A percentile compares a stretch with the other conserved stretches of the same genome.
Evolutionary conservation across 2,888 invertebrate genomes (phyloP).

Genomic region (Brachynemurus nebulosus): DNA sequence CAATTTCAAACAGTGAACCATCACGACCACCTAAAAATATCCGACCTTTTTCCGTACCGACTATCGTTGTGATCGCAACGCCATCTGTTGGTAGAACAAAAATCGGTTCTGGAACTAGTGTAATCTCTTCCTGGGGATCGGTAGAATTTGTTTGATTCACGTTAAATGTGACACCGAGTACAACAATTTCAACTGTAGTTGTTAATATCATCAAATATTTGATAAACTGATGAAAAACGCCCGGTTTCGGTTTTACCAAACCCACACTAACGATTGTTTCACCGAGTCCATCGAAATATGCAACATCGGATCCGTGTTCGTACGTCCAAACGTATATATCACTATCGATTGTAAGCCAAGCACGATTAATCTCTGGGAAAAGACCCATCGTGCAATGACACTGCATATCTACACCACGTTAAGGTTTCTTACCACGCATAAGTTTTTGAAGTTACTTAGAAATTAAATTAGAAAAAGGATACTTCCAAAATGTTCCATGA

Average conservation of each 20-base stretch:
- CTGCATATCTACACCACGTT: slow-evolving; percentile 61
- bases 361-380: slow-evolving; percentile 89
- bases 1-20: slow-evolving; percentile 87
- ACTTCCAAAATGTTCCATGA: slow-evolving; percentile 92
- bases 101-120: slow-evolving; percentile 87
- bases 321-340: slow-evolving; percentile 98
- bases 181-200: slow-evolving; percentile 88
- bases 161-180: slow-evolving; percentile 59
- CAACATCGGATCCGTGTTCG: slow-evolving; percentile 87
- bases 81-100: slow-evolving; percentile 87
- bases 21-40: slow-evolving; percentile 93
- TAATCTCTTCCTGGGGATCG: slow-evolving; percentile 57
- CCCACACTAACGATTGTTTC: slow-evolving; percentile 92
- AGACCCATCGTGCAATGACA: slow-evolving; percentile 95
- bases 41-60: slow-evolving; percentile 68
- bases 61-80: slow-evolving; percentile 66
- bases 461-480: no score
- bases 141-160: slow-evolving; percentile 35
- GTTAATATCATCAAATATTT: slow-evolving; percentile 83
- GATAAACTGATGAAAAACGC: slow-evolving; percentile 81
- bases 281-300: slow-evolving; percentile 90
- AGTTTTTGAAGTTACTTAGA: no score
- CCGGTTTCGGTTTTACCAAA: slow-evolving; percentile 72
- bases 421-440: background rate
- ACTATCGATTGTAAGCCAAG: slow-evolving; percentile 95